These are phyloP conservation scores for Argya squamiceps DNA, from an alignment of 2,797 vertebrate genomes.

Conservation along the genomic window DNA sequence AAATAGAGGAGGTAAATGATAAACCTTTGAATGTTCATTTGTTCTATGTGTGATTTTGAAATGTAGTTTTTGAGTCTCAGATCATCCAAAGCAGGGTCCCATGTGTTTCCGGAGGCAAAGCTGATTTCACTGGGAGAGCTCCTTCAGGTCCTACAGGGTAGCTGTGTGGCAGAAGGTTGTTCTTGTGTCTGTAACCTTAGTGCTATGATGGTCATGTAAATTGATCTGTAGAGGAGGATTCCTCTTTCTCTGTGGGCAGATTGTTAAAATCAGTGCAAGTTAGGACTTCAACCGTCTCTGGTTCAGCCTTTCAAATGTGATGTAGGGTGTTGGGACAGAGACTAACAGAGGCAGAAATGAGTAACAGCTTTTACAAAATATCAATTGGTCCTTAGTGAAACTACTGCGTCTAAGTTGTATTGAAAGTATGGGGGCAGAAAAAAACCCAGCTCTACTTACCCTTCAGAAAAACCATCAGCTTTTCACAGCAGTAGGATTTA, in stretches of 20 bases:
- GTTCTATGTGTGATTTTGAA: not conserved
- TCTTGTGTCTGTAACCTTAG: slow-evolving; percentile 15
- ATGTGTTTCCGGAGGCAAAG: not conserved
- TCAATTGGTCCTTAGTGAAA: not conserved
- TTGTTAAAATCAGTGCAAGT: slow-evolving; percentile 55
- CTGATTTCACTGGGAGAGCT: not conserved
- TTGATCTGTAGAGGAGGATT: slow-evolving; percentile 36
- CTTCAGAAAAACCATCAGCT: not conserved
- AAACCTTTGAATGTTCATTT: not conserved
- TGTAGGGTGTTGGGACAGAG: not conserved
- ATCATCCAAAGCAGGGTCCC: not conserved
- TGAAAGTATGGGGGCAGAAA: not conserved
- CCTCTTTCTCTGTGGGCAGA: not conserved
- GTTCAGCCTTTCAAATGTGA: not conserved
- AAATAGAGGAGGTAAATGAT: not conserved
- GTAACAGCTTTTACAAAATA: not conserved
- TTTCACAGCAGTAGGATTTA: not conserved
- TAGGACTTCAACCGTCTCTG: not conserved
- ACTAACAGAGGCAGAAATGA: not conserved
- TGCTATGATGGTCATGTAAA: not conserved
- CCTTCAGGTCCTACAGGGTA: not conserved
- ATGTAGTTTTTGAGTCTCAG: not conserved
- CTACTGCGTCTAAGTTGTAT: not conserved
- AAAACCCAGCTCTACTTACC: not conserved
- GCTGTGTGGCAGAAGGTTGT: not conserved